Percentiles rank a stretch among this genome's conserved stretches.
Conservation (phyloP, 2,113 vertebrate species). For the Proterorhinus semilunaris region DNA sequence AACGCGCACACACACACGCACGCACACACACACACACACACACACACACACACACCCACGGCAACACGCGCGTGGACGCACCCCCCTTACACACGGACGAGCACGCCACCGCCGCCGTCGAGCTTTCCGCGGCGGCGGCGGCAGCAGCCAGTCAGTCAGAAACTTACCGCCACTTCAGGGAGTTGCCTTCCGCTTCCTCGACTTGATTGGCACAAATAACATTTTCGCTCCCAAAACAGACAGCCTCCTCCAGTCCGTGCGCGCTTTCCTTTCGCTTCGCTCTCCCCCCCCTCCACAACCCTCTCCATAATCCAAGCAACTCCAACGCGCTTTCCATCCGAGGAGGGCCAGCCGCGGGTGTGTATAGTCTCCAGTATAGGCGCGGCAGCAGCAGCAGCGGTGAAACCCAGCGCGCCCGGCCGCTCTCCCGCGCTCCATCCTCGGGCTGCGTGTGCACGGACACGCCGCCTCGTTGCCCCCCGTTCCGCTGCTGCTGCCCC, state of each 20-base stretch:
- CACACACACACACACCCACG: slow-evolving; percentile 31
- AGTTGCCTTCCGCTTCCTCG: slow-evolving; percentile 75
- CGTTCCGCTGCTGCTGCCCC: too few relatives aligned
- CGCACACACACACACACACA: not conserved
- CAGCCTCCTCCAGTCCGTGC: slow-evolving; percentile 17
- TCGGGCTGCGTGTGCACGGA: slow-evolving; percentile 48
- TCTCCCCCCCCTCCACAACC: too few relatives aligned
- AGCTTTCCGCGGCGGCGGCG: too few relatives aligned
- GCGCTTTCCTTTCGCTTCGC: not conserved
- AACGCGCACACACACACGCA: slow-evolving; percentile 35
- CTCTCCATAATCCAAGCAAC: too few relatives aligned
- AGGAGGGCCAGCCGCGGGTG: not conserved
- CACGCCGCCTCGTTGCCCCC: too few relatives aligned
- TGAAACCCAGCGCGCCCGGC: not conserved
- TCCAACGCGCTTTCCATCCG: not conserved
- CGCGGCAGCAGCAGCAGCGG: not conserved
- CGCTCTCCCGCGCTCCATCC: slow-evolving; percentile 36
- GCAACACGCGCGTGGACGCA: slow-evolving; percentile 6
- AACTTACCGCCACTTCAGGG: slow-evolving; percentile 88
- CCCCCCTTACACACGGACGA: not conserved
- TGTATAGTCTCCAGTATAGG: too few relatives aligned
- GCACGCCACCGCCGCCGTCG: not conserved
- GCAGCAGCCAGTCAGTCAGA: slow-evolving; percentile 4
- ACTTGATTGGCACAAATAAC: slow-evolving; percentile 84
- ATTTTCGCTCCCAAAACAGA: slow-evolving; percentile 35